Conservation (phyloP, 2,113 vertebrate genomes). For the Urocolius indicus region DNA sequence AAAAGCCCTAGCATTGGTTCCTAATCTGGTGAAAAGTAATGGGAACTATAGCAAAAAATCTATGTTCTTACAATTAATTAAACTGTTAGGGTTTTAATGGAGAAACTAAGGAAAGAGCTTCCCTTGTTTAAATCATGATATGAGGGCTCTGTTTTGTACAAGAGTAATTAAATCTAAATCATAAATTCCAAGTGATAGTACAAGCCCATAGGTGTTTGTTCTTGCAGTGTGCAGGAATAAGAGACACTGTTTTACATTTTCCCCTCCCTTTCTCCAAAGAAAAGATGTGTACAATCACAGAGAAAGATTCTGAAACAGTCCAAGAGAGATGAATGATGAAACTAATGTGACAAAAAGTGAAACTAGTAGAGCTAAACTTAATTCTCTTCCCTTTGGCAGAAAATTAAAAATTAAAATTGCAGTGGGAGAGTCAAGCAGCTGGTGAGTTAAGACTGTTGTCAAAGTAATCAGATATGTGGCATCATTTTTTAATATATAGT, state of each 20-base stretch:
- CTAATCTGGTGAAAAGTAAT: background rate
- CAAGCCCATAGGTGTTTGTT: background rate
- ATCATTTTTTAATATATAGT: background rate
- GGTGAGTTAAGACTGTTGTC: background rate
- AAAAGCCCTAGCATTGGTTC: background rate
- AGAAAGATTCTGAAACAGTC: background rate
- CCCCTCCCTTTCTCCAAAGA: background rate
- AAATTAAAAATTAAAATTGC: background rate
- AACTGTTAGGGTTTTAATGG: background rate
- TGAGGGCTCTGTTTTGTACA: background rate
- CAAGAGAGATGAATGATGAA: background rate
- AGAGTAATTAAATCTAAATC: background rate
- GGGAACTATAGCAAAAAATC: background rate
- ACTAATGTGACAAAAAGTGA: background rate
- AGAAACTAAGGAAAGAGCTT: background rate
- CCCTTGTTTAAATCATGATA: background rate
- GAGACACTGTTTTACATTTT: background rate
- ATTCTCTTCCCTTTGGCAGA: background rate
- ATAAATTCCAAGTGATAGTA: background rate
- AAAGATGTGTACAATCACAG: background rate
- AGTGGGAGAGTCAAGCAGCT: background rate
- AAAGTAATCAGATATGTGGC: background rate
- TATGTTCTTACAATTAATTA: background rate
- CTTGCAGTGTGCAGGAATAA: background rate
- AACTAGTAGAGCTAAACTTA: conserved; percentile 19